Percentiles rank a stretch among this genome's conserved stretches.
phyloP scores from a whole-genome alignment of 2,888 invertebrate species.

The Pachydiplax longipennis region DNA sequence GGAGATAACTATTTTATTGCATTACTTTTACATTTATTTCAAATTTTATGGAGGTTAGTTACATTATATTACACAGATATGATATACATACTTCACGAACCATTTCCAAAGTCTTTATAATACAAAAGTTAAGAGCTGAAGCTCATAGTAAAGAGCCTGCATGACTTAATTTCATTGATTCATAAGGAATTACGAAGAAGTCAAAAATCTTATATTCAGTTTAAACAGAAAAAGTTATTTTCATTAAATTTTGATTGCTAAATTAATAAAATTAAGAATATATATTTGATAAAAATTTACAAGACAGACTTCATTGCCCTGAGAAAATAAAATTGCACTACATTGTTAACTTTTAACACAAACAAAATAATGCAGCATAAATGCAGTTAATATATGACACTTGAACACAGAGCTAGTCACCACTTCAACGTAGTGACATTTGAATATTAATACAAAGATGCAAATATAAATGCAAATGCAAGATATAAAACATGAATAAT shows the following conservation, averaged over 20 bases:
- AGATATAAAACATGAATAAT: neutral
- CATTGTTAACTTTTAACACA: neutral
- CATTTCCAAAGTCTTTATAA: neutral
- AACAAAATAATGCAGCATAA: conserved; percentile 18
- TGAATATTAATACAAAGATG: neutral
- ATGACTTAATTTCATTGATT: neutral
- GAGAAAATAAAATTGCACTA: conserved; percentile 13
- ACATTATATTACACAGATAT: conserved; percentile 7
- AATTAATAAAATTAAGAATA: neutral
- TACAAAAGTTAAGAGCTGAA: neutral
- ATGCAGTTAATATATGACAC: neutral
- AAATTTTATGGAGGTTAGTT: neutral
- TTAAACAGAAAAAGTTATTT: neutral
- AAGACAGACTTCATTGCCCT: conserved; percentile 1
- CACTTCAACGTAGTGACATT: conserved; percentile 28
- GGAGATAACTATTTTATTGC: neutral
- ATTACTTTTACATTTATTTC: neutral
- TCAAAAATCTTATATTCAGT: neutral
- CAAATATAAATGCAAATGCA: neutral
- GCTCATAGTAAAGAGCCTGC: neutral
- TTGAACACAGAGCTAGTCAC: conserved; percentile 22
- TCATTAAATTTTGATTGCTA: neutral
- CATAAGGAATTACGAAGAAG: neutral
- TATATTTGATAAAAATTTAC: neutral
- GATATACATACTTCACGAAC: neutral